These are phyloP conservation scores for Cerceris rybyensis DNA, from an alignment of 2,888 invertebrate genomes.

Conservation along the genomic window DNA sequence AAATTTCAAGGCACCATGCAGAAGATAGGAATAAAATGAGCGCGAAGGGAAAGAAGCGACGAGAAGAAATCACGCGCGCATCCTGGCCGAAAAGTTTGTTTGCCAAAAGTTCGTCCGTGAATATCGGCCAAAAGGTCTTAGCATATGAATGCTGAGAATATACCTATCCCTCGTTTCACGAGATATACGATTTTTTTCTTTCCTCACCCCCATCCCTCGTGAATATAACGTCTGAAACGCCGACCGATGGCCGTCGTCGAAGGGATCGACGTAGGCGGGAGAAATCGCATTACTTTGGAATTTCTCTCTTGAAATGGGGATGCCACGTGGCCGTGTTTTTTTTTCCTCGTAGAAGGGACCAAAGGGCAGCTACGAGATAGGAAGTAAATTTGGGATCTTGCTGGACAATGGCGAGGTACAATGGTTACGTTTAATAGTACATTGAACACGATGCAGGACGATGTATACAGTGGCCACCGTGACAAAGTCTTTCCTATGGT, in stretches of 20 bases:
- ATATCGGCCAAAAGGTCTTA: conserved; percentile 60
- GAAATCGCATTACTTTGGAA: conserved; percentile 74
- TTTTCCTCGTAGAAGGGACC: conserved; percentile 48
- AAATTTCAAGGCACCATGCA: conserved; percentile 9
- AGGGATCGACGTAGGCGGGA: conserved; percentile 64
- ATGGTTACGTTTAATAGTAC: conserved; percentile 81
- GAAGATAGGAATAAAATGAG: not conserved
- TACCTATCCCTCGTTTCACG: conserved; percentile 5
- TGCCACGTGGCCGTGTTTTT: conserved; percentile 71
- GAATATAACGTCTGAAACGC: conserved; percentile 43
- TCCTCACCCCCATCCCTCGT: conserved; percentile 9
- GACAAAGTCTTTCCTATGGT: conserved; percentile 59
- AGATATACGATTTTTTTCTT: conserved; percentile 39
- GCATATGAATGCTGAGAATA: conserved; percentile 64
- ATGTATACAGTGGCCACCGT: conserved; percentile 53
- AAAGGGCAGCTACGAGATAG: conserved; percentile 61
- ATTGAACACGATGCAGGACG: conserved; percentile 73
- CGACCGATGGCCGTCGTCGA: conserved; percentile 47
- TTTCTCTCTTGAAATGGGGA: conserved; percentile 64
- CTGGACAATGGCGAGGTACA: conserved; percentile 73
- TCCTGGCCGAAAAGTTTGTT: conserved; percentile 44
- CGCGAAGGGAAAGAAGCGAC: not conserved
- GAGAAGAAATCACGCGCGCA: not conserved
- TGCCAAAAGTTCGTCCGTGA: conserved; percentile 49
- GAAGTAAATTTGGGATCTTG: conserved; percentile 78